phyloP scores from a whole-genome alignment of 2,113 vertebrate genomes.

The Cinclus mexicanus region DNA sequence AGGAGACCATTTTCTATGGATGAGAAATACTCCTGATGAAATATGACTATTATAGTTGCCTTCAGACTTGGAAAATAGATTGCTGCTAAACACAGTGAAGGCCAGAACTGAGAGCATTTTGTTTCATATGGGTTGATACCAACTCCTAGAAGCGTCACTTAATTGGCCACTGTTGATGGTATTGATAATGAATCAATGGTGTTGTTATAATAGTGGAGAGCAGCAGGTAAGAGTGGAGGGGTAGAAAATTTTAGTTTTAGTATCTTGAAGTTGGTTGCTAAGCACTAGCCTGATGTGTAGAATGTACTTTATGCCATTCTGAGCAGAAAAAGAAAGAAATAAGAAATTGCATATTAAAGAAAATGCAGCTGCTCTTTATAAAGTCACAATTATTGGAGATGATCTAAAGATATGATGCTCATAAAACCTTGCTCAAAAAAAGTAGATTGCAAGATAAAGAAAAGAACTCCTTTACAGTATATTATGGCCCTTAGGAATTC shows the following conservation, averaged over 20 bases:
- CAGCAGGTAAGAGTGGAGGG: background rate
- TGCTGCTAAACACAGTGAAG: background rate
- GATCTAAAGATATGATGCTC: background rate
- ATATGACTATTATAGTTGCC: background rate
- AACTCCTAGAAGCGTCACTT: background rate
- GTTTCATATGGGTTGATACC: background rate
- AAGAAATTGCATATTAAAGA: background rate
- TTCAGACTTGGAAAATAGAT: background rate
- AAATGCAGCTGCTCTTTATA: background rate
- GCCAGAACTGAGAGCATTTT: background rate
- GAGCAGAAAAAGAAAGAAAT: background rate
- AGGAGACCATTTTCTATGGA: background rate
- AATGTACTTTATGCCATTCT: background rate
- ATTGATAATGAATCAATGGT: background rate
- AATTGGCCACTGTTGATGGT: background rate
- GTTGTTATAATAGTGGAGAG: background rate
- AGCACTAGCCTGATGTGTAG: background rate
- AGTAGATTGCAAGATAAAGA: background rate
- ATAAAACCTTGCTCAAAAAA: background rate
- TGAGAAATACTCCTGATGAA: background rate
- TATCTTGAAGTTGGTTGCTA: constrained; percentile 22
- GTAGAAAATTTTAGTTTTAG: background rate
- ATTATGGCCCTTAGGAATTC: background rate
- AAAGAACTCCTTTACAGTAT: background rate
- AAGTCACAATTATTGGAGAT: background rate